Evolutionary conservation across 2,113 vertebrate genomes (phyloP).

Genomic region (Paedocypris sp.): DNA sequence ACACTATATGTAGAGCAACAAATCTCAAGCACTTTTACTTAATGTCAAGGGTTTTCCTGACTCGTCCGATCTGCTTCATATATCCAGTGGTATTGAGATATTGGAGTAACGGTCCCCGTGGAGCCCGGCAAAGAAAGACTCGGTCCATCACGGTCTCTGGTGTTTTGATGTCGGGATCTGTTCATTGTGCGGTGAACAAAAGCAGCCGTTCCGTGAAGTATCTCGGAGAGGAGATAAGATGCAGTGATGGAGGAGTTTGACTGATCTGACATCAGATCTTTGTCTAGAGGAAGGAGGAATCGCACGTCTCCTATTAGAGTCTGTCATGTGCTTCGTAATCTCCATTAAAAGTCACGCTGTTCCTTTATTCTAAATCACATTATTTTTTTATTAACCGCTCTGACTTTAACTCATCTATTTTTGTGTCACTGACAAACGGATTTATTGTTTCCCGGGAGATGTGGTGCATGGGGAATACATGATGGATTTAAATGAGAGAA

Average conservation of each 20-base stretch:
- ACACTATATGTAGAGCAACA: too few species aligned
- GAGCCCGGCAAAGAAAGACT: not conserved
- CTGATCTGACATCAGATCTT: too few species aligned
- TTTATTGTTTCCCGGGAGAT: too few species aligned
- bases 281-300: too few species aligned
- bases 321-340: conserved; percentile 7
- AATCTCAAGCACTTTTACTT: too few species aligned
- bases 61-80: not conserved
- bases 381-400: not conserved
- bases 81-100: not conserved
- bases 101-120: not conserved
- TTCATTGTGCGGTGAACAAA: conserved; percentile 30
- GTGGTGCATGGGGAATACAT: too few species aligned
- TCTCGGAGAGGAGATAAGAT: conserved; percentile 3
- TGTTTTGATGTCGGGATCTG: conserved; percentile 1
- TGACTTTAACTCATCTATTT: too few species aligned
- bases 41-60: too few species aligned
- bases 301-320: conserved; percentile 2
- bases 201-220: conserved; percentile 28
- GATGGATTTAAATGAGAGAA: too few species aligned
- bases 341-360: not conserved
- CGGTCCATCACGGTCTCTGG: conserved; percentile 4
- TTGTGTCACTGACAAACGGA: too few species aligned
- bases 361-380: not conserved
- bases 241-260: too few species aligned